These are phyloP conservation scores for Steatocranus sp. DNA, from an alignment of 2,797 vertebrate species.

Conservation along the genomic window DNA sequence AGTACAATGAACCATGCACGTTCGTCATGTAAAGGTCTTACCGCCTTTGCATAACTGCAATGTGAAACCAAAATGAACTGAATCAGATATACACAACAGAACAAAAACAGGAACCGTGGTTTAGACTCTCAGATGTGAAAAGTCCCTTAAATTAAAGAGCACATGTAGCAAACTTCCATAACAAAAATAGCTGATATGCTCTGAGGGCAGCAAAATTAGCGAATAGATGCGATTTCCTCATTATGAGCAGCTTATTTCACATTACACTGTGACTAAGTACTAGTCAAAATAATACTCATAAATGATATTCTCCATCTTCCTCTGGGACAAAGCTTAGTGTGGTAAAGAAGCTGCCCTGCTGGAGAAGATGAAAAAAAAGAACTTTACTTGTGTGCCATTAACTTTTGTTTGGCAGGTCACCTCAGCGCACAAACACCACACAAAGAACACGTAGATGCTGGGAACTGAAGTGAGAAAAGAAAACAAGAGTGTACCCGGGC, in stretches of 20 bases:
- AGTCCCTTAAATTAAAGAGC: not conserved
- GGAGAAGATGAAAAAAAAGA: not conserved
- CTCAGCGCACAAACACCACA: not conserved
- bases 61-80: not conserved
- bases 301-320: not conserved
- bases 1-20: not conserved
- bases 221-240: not conserved
- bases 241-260: not conserved
- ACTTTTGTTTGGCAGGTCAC: not conserved
- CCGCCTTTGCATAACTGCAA: not conserved
- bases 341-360: not conserved
- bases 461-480: not conserved
- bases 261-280: not conserved
- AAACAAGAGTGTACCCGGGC: constrained; percentile 71
- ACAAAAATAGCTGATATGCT: not conserved
- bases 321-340: not conserved
- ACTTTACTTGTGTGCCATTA: not conserved
- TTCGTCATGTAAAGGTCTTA: not conserved
- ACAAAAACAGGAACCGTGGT: not conserved
- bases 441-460: not conserved
- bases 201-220: not conserved
- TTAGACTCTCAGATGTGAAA: not conserved
- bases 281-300: not conserved
- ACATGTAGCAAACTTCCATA: not conserved
- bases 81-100: not conserved